Base-by-base conservation (phyloP, 2,797 vertebrate species). In the Esox lucius region DNA sequence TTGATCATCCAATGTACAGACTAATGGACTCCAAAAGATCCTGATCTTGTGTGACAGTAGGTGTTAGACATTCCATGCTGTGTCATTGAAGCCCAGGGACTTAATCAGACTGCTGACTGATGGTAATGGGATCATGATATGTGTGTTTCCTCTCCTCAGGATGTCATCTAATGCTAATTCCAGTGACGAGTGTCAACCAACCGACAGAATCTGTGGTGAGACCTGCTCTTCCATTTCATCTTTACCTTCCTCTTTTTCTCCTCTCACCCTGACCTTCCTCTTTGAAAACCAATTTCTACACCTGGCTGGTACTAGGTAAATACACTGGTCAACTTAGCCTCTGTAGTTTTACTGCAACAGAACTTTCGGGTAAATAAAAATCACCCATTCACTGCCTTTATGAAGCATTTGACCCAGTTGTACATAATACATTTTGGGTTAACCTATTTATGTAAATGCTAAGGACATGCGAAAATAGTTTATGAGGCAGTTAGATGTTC, bases 141-240 rank as follows among this genome's bases (percentile, higher is more conserved):
- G 62, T 64, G 67, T 48, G 26, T 33, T 46, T 16, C 22, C 9
- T 3, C 48, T 70, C 17, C 46, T 42, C 87, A 94, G 92, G 48
- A 94, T 94, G 93, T 86, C 90, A 31, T 88, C 86, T 83, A 85
- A 84, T 84, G 77, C 90, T 71, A 81, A 86, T 0, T 33, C 69
- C 1, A 75, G 80, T 39, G 64, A 70, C 31, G 62, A 39, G 74
- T 93, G 93, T 75, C 72, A 56, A 15, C 9, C 77, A 0, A 71
- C 70, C 3, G 78, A 94, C 86, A 81, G 15, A 26, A 67, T 94
- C 51, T 94, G 93, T 39, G 87, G 94, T 94, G 88, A 94, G 93
- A 71, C 19, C 48, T 5, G 1, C 46, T 51, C 24, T 24, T n/a
- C 9, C 33, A 49, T 65, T 7, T 35, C 2, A 28, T 24, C 13